Evolutionary conservation across 2,888 invertebrate genomes (phyloP), one percentile per base, ranked within the genome.

Genomic region (Ypsolopha scabrella): DNA sequence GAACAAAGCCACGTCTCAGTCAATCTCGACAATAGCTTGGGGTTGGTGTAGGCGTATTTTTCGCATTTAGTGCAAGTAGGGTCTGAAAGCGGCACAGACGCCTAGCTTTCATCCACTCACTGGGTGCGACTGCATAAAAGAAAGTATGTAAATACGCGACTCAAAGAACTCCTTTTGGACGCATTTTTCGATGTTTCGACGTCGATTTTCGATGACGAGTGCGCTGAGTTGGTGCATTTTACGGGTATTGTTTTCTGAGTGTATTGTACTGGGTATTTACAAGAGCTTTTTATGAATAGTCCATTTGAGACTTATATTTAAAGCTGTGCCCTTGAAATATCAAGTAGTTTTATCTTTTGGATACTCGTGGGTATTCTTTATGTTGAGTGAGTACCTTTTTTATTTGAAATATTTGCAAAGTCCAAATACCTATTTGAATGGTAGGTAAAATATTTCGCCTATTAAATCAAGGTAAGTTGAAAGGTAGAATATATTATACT

Each of bases 151-250:
- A 59, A 62, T 60, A 62, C 56, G 61, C 61, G 62, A 65, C 68
- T 62, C 56, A 58, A 74, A 71, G 48, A 36, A 36, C 41, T 48
- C 74, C 71, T 70, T 70, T 62, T 67, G 67, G 68, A 70, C 68
- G 68, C 64, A 71, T 70, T 76, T 71, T 75, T 65, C 70, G 66
- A 76, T 74, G 77, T 78, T 74, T 74, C 71, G 68, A 83, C 24
- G 4, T 81, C 75, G 72, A 77, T 74, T 81, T 82, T 85, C 83
- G 82, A 85, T 85, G 82, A 81, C 76, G 75, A 80, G 72, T 76
- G 74, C 35, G 44, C 39, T 65, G 71, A 78, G 72, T 68, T 67
- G 72, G 74, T 80, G 76, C 72, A 71, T 70, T 76, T 82, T 81
- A 69, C 60, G 67, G 65, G 80, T 68, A 77, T 86, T 86, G 83